Conservation (phyloP, 2,888 invertebrate genomes). For the Drosophila anomalata region DNA sequence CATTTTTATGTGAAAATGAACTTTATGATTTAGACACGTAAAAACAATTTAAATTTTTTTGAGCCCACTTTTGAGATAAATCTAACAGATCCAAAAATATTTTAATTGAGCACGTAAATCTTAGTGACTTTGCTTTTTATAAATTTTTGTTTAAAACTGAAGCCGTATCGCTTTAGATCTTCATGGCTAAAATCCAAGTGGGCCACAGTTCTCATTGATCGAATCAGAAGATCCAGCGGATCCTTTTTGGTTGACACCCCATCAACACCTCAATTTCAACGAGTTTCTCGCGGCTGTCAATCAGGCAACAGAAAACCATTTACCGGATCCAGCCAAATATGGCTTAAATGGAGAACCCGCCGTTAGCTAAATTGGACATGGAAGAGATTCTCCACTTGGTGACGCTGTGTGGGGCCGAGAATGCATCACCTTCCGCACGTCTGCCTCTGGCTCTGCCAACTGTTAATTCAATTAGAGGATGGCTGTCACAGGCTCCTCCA, state of each 20-base stretch:
- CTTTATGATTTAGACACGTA: not conserved
- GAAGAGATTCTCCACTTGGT: slow-evolving; percentile 33
- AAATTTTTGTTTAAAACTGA: not conserved
- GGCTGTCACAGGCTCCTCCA: slow-evolving; percentile 11
- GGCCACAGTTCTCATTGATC: not conserved
- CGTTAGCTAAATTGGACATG: slow-evolving; percentile 66
- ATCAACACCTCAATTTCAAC: slow-evolving; percentile 61
- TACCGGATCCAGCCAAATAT: slow-evolving; percentile 66
- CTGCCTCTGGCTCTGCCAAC: not conserved
- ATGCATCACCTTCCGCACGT: slow-evolving; percentile 13
- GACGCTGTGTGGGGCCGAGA: slow-evolving; percentile 43
- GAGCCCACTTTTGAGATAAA: not conserved
- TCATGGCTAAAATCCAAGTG: not conserved
- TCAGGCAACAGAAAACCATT: slow-evolving; percentile 55
- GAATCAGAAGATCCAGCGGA: slow-evolving; percentile 9
- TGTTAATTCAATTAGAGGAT: slow-evolving; percentile 39
- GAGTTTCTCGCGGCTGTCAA: slow-evolving; percentile 59
- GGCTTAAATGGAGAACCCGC: slow-evolving; percentile 63
- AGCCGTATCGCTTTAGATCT: not conserved
- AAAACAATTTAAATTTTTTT: not conserved
- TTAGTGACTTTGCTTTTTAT: too few relatives aligned
- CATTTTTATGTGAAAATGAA: not conserved
- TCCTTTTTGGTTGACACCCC: slow-evolving; percentile 51
- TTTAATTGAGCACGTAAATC: not conserved
- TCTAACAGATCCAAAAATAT: not conserved